Conservation (phyloP, 2,797 vertebrate genomes). For the Pseudotriccus pelzelni region DNA sequence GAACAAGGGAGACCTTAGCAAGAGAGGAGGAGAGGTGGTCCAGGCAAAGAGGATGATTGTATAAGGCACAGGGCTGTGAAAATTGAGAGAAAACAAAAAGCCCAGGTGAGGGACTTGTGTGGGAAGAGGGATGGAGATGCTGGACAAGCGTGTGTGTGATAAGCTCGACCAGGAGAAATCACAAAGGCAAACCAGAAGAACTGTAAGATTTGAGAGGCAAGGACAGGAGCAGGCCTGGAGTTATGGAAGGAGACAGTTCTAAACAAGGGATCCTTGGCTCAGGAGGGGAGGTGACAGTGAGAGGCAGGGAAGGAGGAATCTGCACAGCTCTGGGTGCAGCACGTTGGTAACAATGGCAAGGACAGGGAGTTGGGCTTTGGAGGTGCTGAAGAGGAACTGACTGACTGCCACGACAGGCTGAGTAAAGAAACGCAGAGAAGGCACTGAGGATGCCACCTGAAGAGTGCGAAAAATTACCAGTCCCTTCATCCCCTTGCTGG, state of each 20-base stretch:
- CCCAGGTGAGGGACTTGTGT: not conserved
- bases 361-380: not conserved
- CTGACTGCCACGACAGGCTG: not conserved
- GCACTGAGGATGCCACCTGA: not conserved
- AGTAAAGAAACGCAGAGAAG: not conserved
- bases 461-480: not conserved
- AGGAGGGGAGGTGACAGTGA: not conserved
- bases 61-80: not conserved
- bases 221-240: not conserved
- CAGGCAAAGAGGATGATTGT: not conserved
- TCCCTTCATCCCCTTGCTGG: not conserved
- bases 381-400: not conserved
- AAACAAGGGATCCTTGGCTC: not conserved
- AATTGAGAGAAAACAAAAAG: not conserved
- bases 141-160: accelerated
- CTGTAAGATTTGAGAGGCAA: not conserved
- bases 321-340: not conserved
- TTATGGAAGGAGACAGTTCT: not conserved
- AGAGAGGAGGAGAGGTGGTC: not conserved
- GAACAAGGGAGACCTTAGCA: not conserved
- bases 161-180: not conserved
- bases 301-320: not conserved
- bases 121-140: not conserved
- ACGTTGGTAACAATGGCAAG: not conserved
- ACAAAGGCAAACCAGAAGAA: not conserved